These are phyloP conservation scores for Drosophila planitibia DNA, from an alignment of 2,888 invertebrate species.

Conservation along the genomic window DNA sequence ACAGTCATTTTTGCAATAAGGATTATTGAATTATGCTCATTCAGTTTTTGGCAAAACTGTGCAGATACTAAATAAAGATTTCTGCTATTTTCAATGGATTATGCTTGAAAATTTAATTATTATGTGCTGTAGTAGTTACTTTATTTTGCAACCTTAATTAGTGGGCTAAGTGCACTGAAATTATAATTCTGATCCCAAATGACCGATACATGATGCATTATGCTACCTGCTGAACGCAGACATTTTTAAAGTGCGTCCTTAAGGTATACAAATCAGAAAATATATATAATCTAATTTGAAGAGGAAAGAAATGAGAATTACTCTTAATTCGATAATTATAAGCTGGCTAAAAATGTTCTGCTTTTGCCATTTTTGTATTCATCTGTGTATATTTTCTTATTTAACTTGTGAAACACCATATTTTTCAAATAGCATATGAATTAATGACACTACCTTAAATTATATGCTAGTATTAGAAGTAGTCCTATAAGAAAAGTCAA, in stretches of 20 bases:
- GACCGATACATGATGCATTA: background rate
- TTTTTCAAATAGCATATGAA: too few relatives aligned
- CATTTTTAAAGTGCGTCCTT: background rate
- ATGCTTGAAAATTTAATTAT: background rate
- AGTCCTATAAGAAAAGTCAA: too few relatives aligned
- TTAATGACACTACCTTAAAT: too few relatives aligned
- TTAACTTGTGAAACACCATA: too few relatives aligned
- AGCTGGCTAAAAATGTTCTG: background rate
- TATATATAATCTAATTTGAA: background rate
- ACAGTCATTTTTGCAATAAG: conserved; percentile 11
- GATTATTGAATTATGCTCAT: conserved; percentile 16
- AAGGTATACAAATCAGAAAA: background rate
- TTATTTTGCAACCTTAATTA: background rate
- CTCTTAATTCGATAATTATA: background rate
- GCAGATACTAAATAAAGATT: background rate
- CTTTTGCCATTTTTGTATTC: background rate
- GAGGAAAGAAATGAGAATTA: too few relatives aligned
- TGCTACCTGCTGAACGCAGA: background rate
- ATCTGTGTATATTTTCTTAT: background rate
- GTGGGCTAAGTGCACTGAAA: background rate
- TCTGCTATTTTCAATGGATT: background rate
- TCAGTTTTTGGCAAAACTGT: background rate
- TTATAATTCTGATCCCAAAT: background rate
- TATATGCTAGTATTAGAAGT: too few relatives aligned
- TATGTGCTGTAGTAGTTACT: background rate